These are phyloP conservation scores for Petrocephalus zakoni DNA, from an alignment of 2,113 vertebrate species.

Conservation along the genomic window DNA sequence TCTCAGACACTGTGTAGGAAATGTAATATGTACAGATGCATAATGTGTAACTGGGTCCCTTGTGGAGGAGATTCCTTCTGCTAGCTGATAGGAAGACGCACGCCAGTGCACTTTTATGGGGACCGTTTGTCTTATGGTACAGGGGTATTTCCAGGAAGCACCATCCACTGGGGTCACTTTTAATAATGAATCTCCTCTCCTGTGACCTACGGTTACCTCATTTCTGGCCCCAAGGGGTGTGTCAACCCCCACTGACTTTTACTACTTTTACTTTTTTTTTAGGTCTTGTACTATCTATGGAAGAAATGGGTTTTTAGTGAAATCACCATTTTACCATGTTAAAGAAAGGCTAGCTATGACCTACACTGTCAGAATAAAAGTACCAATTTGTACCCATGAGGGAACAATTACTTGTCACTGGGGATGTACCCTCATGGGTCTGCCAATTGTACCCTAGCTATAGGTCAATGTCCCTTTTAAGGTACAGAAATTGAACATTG, in stretches of 20 bases:
- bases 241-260: neutral
- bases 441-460: neutral
- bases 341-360: neutral
- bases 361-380: neutral
- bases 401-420: neutral
- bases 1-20: neutral
- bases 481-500: neutral
- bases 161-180: neutral
- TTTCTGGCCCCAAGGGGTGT: neutral
- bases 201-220: neutral
- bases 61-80: neutral
- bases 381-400: neutral
- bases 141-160: neutral
- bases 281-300: neutral
- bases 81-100: neutral
- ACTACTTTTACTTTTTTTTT: neutral
- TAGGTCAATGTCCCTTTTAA: neutral
- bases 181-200: neutral
- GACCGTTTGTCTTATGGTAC: neutral
- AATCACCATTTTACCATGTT: neutral
- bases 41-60: neutral
- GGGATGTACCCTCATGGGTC: neutral
- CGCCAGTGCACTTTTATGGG: too few species aligned
- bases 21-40: neutral
- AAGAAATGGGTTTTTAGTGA: neutral